Evolutionary conservation across 2,113 vertebrate species (phyloP), one percentile per base, ranked within the genome.

Genomic region (Accipiter virgatus): DNA sequence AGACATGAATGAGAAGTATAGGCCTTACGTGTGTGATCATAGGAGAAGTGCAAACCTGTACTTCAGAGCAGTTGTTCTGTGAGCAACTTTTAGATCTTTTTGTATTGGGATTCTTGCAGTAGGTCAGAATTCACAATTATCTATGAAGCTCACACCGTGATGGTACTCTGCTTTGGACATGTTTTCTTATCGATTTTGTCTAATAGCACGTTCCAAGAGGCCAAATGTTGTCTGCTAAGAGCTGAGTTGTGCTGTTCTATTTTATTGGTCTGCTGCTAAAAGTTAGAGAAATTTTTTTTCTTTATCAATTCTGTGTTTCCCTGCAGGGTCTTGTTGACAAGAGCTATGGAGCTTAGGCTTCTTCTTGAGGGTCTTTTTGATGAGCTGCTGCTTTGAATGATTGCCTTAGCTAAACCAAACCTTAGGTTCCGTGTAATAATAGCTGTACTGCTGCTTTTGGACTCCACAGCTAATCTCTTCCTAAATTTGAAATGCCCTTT

Each of bases 351-450:
- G 40, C 81, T 82, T 45, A 18, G 22, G 13, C 13, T 3, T 17
- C 47, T 90, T 94, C 81, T 87, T 55, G 61, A 91, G 88, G 40
- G 87, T 70, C 42, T 85, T 81, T 79, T 87, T 87, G 80, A 81
- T 85, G 61, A 87, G 87, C 73, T 85, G n/a, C 88, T 89, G 32
- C 73, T 88, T 75, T 94, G 81, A 94, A 47, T 85, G 74, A 52
- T 90, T 85, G 70, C 62, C 58, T 75, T 67, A 43, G 48, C 70
- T 79, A 79, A 75, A 71, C 16, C 5, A 5, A 67, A 81, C 10
- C 18, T 2, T 6, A 47, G 53, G 6, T 55, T 82, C 34, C 82
- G 26, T 82, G 6, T 53, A 82, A 22, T 56, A 81, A 47, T 53
- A 11, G 23, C 38, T 38, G n/a, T 67, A 40, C 19, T 67, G 61